Evolutionary conservation across 2,113 vertebrate genomes (phyloP).

Genomic region (Podarcis raffonei): DNA sequence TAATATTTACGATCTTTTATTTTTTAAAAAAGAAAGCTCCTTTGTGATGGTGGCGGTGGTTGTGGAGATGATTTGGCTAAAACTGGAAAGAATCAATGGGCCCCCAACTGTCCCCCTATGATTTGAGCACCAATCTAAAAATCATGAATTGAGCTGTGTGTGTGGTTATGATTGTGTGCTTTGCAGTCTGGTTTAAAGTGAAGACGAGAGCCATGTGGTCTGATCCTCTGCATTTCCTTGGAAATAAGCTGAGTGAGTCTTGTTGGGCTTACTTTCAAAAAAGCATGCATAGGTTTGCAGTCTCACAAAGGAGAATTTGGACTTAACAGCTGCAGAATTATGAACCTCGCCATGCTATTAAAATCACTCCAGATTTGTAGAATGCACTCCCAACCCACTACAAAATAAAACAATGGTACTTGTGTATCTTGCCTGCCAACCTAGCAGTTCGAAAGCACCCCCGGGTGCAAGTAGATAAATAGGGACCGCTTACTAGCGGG

Average conservation of each 20-base stretch:
- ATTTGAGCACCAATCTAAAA: not conserved
- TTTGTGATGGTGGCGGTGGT: not conserved
- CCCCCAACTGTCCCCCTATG: not conserved
- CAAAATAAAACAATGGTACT: constrained; percentile 47
- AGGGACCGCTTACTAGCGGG: no score
- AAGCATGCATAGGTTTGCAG: constrained; percentile 20
- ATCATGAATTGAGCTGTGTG: not conserved
- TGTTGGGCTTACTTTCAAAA: not conserved
- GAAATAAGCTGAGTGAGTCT: not conserved
- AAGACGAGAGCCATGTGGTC: not conserved
- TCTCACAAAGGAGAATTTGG: not conserved
- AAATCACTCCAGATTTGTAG: constrained; percentile 24
- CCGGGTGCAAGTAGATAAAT: no score
- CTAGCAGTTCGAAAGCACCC: no score
- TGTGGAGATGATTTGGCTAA: not conserved
- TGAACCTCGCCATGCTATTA: constrained; percentile 18
- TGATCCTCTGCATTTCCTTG: not conserved
- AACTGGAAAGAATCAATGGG: not conserved
- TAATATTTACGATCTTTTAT: no score
- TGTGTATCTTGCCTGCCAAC: constrained; percentile 76
- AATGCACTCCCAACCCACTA: constrained; percentile 23
- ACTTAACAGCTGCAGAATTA: constrained; percentile 32
- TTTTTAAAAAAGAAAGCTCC: not conserved
- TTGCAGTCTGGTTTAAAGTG: not conserved
- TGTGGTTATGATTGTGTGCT: not conserved